Conservation (phyloP, 2,888 invertebrate species). For the Idaea straminata region DNA sequence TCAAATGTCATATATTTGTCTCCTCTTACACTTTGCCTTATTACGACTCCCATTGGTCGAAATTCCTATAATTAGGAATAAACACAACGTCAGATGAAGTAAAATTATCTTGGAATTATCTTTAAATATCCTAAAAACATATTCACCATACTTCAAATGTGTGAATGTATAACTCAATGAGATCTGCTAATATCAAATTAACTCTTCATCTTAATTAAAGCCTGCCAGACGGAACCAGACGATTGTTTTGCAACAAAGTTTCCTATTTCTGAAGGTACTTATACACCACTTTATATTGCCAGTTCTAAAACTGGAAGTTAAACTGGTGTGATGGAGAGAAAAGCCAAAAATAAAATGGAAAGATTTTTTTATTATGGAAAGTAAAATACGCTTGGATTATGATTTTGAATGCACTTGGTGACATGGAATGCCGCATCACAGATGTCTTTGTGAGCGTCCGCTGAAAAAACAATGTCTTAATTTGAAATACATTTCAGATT, state of each 20-base stretch:
- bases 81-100: background rate
- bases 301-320: no score
- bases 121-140: background rate
- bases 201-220: background rate
- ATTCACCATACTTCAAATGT: background rate
- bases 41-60: no score
- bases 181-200: background rate
- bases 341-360: background rate
- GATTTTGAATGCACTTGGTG: slow-evolving; percentile 74
- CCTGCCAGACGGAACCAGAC: background rate
- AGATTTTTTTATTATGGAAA: slow-evolving; percentile 51
- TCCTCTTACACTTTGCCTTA: no score
- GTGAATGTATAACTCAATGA: background rate
- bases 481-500: slow-evolving; percentile 8
- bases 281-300: no score
- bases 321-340: background rate
- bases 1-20: no score
- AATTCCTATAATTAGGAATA: background rate
- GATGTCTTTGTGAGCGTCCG: slow-evolving; percentile 68
- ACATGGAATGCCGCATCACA: slow-evolving; percentile 74
- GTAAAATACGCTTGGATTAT: slow-evolving; percentile 69
- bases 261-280: background rate
- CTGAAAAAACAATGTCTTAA: slow-evolving; percentile 48
- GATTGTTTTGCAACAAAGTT: background rate
- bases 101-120: background rate